Evolutionary conservation across 1,140 invertebrate genomes (phyloP), one percentile per base, ranked within the genome.

Genomic region (Drosophila ironensis): DNA sequence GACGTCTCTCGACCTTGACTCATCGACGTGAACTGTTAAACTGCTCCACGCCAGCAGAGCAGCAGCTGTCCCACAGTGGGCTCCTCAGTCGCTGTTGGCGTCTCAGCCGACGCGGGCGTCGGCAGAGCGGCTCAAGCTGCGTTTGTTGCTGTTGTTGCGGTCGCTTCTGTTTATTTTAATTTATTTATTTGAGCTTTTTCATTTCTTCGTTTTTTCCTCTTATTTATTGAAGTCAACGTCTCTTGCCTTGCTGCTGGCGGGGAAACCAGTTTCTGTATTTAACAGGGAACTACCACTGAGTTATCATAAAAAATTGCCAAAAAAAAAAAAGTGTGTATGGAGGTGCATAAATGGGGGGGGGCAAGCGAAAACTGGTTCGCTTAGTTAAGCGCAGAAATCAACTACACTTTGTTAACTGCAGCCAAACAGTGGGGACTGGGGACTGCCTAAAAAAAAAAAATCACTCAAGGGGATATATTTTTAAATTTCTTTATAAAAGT

Each of bases 1-100:
- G 88, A 89, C 87, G 82, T 89, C 87, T 89, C 87, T 87, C 88
- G 88, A 89, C 88, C 88, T 89, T 89, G 88, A 89, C 88, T 89
- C 88, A 89, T 89, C 87, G 87, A 86, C 72, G 76, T n/a, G 82
- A 89, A 88, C 88, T 88, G 87, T 88, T 87, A 82, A 88, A 87
- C 77, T 53, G 27, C 33, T 37, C 12, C 14, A 16, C 56, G 56
- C 25, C 25, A 60, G 51, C 56, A 42, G 33, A 50, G 41, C 74
- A 57, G 70, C 25, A 61, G 52, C 54, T 33, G 53, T 38, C 47
- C 20, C 2, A 22, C 20, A 22, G 20, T n/a, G n/a, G n/a, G n/a
- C n/a, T n/a, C n/a, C n/a, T n/a, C n/a, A 22, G 20, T 3, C 20
- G 20, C 20, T n/a, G n/a, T n/a, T 5, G 20, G 42, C 51, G 54